Conservation (phyloP, 1,140 invertebrate species). For the Dysdera silvatica region DNA sequence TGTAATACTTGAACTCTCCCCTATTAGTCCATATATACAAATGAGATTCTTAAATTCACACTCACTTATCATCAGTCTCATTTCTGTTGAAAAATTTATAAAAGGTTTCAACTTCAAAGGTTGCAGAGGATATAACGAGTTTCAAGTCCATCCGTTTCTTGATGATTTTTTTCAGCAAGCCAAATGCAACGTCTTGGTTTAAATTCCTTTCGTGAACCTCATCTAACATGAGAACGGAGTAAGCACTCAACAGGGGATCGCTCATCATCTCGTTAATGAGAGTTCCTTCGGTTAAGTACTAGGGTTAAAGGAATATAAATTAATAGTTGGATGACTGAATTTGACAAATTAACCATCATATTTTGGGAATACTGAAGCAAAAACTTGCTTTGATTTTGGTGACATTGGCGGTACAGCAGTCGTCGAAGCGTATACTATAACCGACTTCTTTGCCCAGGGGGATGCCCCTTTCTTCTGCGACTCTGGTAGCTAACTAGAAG, state of each 20-base stretch:
- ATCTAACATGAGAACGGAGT: constrained; percentile 85
- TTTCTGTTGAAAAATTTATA: constrained; percentile 80
- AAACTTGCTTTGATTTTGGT: constrained; percentile 74
- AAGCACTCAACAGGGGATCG: constrained; percentile 82
- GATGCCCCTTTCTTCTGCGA: constrained; percentile 78
- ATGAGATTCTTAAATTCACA: no score
- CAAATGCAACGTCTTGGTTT: constrained; percentile 88
- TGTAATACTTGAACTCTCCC: no score
- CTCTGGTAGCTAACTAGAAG: constrained; percentile 67
- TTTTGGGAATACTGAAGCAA: background rate
- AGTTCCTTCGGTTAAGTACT: constrained; percentile 95
- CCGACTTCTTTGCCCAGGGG: constrained; percentile 76
- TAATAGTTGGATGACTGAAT: background rate
- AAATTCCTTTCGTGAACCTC: constrained; percentile 93
- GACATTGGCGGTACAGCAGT: constrained; percentile 53
- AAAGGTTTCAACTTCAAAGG: constrained; percentile 81
- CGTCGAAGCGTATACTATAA: constrained; percentile 87
- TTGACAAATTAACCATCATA: background rate
- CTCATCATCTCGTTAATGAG: constrained; percentile 87
- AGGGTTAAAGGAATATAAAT: constrained; percentile 38
- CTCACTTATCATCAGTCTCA: constrained; percentile 32
- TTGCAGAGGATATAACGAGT: constrained; percentile 88
- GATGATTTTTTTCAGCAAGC: constrained; percentile 83
- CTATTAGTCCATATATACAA: no score
- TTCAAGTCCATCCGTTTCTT: constrained; percentile 75